These are phyloP conservation scores for Cantharis rufa DNA, from an alignment of 2,888 invertebrate genomes.

Conservation along the genomic window DNA sequence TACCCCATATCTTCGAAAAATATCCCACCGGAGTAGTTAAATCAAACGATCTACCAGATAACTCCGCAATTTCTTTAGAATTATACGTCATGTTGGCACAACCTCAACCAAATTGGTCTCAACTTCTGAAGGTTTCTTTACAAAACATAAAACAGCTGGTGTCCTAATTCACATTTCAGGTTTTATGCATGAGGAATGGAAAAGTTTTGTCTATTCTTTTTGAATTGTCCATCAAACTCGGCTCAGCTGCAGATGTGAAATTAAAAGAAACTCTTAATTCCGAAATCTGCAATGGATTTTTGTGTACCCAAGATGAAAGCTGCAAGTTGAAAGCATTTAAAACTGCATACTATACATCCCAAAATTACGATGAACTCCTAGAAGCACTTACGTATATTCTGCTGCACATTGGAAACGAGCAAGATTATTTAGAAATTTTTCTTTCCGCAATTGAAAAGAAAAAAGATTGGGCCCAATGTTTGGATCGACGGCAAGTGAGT, in stretches of 20 bases:
- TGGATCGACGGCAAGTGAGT: slow-evolving; percentile 74
- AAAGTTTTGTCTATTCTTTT: slow-evolving; percentile 65
- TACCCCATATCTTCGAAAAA: slow-evolving; percentile 64
- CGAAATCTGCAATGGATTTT: slow-evolving; percentile 65
- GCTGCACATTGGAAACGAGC: slow-evolving; percentile 65
- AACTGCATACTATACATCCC: slow-evolving; percentile 31
- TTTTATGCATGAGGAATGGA: slow-evolving; percentile 73
- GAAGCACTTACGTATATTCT: slow-evolving; percentile 68
- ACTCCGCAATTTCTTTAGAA: slow-evolving; percentile 70
- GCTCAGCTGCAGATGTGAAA: slow-evolving; percentile 49
- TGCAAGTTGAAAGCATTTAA: slow-evolving; percentile 46
- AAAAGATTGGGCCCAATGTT: slow-evolving; percentile 69
- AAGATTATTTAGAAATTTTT: slow-evolving; percentile 67
- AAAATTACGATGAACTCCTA: slow-evolving; percentile 61
- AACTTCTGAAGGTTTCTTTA: slow-evolving; percentile 68
- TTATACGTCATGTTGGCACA: slow-evolving; percentile 73
- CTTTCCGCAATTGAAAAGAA: slow-evolving; percentile 64
- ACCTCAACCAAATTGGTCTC: slow-evolving; percentile 79
- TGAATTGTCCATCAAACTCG: slow-evolving; percentile 58
- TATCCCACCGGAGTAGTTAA: slow-evolving; percentile 53
- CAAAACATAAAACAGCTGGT: neutral
- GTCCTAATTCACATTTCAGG: slow-evolving; percentile 54
- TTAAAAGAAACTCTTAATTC: neutral
- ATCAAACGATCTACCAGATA: slow-evolving; percentile 60
- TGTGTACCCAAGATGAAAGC: slow-evolving; percentile 70